Evolutionary conservation across 2,888 invertebrate genomes (phyloP), one percentile per base, ranked within the genome.

Genomic region (Drosophila atripex): DNA sequence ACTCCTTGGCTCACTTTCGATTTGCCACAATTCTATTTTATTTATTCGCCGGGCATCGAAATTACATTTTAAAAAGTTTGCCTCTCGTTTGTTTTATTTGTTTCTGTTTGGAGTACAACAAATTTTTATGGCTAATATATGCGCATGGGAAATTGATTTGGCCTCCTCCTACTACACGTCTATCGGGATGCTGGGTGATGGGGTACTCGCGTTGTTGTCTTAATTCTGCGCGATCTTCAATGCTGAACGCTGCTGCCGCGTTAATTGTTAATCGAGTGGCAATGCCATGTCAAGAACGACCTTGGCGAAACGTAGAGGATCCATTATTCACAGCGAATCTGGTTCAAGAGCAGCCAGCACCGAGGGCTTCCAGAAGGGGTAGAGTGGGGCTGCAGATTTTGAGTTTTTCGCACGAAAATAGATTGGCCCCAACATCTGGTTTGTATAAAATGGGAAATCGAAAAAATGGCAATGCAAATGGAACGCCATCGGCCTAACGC

Each of bases 81-180:
- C 51, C 47, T 71, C 70, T 57, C 70, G 71, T 58, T 84, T 73
- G 68, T 75, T 76, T 70, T 66, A 77, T 72, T 71, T 72, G 43
- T 45, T 74, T 72, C 45, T 54, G 21, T 56, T 51, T 41, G 52
- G 49, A 38, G 41, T 60, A 57, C 51, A 60, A 53, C 56, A 68
- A 23, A 77, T 71, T 78, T 89, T 89, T 86, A 90, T 88, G 80
- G 87, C 88, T 86, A 89, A 90, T 88, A 88, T 89, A 90, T 90
- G 90, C 84, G 78, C 85, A 77, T 83, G 66, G 61, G 52, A 74
- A 77, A 79, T 88, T 84, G 76, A 77, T 73, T 75, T 41, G 49
- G 46, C 30, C 47, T 18, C 30, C 32, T 12, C 32, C 23, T 41
- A 59, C 52, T 53, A 30, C 45, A 59, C 16, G 49, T 55, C 43